Conservation (phyloP, 2,888 invertebrate species). For the Formica aserva region DNA sequence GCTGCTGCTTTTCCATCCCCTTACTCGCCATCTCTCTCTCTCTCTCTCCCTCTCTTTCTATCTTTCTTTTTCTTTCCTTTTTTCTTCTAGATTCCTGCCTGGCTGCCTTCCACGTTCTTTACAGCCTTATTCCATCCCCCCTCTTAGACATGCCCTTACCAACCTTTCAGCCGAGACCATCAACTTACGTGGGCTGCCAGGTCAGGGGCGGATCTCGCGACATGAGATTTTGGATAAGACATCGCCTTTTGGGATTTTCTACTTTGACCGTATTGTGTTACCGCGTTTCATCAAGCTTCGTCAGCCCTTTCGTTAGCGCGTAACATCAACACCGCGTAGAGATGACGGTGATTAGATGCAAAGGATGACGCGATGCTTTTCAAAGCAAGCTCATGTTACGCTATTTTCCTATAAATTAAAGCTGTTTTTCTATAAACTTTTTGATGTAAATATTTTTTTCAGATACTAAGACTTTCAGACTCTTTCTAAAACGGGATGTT, state of each 20-base stretch:
- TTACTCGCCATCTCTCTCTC: constrained; percentile 27
- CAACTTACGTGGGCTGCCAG: constrained; percentile 71
- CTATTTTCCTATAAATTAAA: neutral
- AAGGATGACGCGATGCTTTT: neutral
- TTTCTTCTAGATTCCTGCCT: constrained; percentile 25
- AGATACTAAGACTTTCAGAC: neutral
- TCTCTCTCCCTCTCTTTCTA: neutral
- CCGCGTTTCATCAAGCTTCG: constrained; percentile 3
- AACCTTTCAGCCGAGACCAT: constrained; percentile 75
- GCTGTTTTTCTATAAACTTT: neutral
- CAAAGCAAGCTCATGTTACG: neutral
- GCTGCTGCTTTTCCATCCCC: constrained; percentile 44
- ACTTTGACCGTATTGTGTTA: constrained; percentile 19
- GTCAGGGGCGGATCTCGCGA: constrained; percentile 70
- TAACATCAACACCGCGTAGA: neutral
- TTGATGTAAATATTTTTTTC: neutral
- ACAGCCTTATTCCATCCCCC: constrained; percentile 60
- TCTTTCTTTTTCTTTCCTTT: constrained; percentile 10
- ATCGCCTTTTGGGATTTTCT: constrained; percentile 60
- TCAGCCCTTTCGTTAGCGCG: constrained; percentile 29
- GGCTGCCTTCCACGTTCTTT: constrained; percentile 51
- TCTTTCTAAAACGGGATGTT: neutral
- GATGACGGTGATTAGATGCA: constrained; percentile 11
- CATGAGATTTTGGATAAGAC: constrained; percentile 74
- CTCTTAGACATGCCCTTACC: constrained; percentile 62